Percentiles rank a stretch among this genome's conserved stretches.
phyloP scores from a whole-genome alignment of 2,797 vertebrate species.

The Pangasius macronema region DNA sequence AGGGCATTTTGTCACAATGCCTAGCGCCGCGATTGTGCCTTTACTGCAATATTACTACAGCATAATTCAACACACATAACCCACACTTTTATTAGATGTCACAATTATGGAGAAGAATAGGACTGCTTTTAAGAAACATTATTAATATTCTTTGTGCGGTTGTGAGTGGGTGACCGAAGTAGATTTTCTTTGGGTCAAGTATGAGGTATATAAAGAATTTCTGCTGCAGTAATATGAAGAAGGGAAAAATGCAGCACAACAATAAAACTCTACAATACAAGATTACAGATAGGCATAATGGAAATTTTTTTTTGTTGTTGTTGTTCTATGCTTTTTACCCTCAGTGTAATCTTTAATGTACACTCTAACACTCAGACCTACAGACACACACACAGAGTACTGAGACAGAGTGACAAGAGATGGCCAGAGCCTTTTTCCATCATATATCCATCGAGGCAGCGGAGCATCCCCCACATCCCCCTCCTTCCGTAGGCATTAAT shows the following conservation, averaged over 20 bases:
- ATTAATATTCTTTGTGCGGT: slow-evolving; percentile 47
- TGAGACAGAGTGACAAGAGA: slow-evolving; percentile 46
- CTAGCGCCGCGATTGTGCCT: not conserved
- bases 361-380: not conserved
- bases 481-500: slow-evolving; percentile 69
- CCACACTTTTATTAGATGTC: slow-evolving; percentile 22
- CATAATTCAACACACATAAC: slow-evolving; percentile 21
- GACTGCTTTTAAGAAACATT: slow-evolving; percentile 5
- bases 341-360: slow-evolving; percentile 28
- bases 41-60: slow-evolving; percentile 32
- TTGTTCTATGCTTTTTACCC: not conserved
- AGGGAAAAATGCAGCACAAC: not conserved
- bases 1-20: slow-evolving; percentile 23
- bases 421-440: slow-evolving; percentile 43
- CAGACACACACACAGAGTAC: not conserved
- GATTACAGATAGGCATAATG: not conserved
- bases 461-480: slow-evolving; percentile 7
- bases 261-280: not conserved
- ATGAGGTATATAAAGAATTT: not conserved
- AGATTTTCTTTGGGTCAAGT: not conserved
- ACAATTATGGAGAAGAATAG: slow-evolving; percentile 5
- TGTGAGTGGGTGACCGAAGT: not conserved
- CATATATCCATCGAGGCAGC: slow-evolving; percentile 59
- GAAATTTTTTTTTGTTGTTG: not conserved
- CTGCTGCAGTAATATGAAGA: not conserved